A percentile compares a stretch with the other conserved stretches of the same genome.
Evolutionary conservation across 2,797 vertebrate species (phyloP).

Genomic region (Sebastes umbrosus): DNA sequence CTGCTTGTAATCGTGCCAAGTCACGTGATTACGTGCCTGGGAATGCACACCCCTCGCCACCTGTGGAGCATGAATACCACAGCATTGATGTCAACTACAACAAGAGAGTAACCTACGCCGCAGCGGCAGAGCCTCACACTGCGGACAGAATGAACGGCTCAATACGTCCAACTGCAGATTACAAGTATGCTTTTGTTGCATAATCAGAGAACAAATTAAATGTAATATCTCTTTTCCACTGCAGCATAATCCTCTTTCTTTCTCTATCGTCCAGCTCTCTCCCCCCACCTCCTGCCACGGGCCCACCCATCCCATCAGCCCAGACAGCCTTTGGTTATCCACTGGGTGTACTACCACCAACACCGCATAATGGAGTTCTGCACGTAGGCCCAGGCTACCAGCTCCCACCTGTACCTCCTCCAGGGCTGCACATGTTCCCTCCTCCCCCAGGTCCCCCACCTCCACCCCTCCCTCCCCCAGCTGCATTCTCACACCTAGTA

Average conservation of each 20-base stretch:
- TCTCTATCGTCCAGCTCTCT: conserved; percentile 72
- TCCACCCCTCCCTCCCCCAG: conserved; percentile 60
- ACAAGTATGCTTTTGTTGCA: conserved; percentile 78
- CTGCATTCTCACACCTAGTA: conserved; percentile 36
- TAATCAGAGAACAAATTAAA: neutral
- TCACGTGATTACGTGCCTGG: conserved; percentile 80
- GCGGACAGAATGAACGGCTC: conserved; percentile 75
- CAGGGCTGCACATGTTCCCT: conserved; percentile 72
- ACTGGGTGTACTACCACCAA: conserved; percentile 57
- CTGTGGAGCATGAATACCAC: conserved; percentile 90
- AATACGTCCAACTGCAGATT: conserved; percentile 81
- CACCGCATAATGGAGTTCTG: conserved; percentile 59
- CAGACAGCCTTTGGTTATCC: conserved; percentile 87
- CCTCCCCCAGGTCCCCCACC: conserved; percentile 78
- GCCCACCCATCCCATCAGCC: conserved; percentile 84
- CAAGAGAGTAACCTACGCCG: conserved; percentile 83
- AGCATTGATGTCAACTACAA: conserved; percentile 83
- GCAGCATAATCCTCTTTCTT: conserved; percentile 36
- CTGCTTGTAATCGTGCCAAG: conserved; percentile 62
- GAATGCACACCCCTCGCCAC: conserved; percentile 58
- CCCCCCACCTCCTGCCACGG: conserved; percentile 74
- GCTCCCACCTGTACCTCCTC: conserved; percentile 70
- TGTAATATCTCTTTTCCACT: neutral
- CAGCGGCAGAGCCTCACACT: conserved; percentile 79
- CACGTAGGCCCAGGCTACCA: conserved; percentile 64